Evolutionary conservation across 2,113 vertebrate genomes (phyloP).

Genomic region (Synodontis membranacea): DNA sequence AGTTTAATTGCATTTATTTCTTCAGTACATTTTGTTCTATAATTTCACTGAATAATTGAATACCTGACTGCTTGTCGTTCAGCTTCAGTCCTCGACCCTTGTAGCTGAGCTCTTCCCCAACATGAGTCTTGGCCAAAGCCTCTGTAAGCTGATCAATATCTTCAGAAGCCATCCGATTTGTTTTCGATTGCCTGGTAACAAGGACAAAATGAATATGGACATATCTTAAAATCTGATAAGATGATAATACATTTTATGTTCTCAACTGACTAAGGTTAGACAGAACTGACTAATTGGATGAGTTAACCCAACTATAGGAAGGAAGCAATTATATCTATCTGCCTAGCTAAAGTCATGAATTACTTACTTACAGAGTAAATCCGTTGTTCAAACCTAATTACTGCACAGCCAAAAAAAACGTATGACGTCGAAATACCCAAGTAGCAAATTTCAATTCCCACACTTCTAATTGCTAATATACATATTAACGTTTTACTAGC

Average conservation of each 20-base stretch:
- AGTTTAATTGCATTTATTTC: too few relatives aligned
- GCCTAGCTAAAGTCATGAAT: neutral
- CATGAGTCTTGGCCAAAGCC: conserved; percentile 87
- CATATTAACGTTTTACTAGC: neutral
- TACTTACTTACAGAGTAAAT: neutral
- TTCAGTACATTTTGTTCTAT: too few relatives aligned
- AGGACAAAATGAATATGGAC: neutral
- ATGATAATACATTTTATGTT: neutral
- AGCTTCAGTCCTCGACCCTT: conserved; percentile 92
- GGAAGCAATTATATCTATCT: neutral
- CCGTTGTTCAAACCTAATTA: neutral
- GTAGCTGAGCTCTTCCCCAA: conserved; percentile 90
- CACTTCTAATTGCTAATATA: neutral
- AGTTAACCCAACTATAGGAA: neutral
- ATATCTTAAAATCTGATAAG: neutral
- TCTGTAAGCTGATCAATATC: conserved; percentile 86
- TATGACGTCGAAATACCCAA: too few relatives aligned
- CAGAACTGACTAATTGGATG: neutral
- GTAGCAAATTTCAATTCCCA: neutral
- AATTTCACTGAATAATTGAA: too few relatives aligned
- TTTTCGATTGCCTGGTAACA: neutral
- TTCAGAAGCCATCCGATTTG: conserved; percentile 83
- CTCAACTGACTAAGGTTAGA: neutral
- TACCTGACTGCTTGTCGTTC: conserved; percentile 89
- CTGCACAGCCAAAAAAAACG: neutral